A percentile compares a stretch with the other conserved stretches of the same genome.
Evolutionary conservation across 2,888 invertebrate species (phyloP).

Genomic region (Camponotus fellah): DNA sequence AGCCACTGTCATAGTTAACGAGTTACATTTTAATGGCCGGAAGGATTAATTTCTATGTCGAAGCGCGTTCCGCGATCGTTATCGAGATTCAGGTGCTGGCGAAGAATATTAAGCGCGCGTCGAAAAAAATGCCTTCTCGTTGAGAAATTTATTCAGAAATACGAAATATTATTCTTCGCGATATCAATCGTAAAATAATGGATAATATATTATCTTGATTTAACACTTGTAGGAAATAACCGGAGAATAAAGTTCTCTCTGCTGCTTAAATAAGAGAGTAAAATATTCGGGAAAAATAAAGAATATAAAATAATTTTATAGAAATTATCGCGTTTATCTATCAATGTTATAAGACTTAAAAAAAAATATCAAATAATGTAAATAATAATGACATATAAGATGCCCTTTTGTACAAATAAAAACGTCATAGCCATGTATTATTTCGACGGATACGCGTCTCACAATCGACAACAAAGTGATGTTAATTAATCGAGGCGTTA

Average conservation of each 20-base stretch:
- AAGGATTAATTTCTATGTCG: constrained; percentile 75
- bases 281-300: background rate
- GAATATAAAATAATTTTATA: background rate
- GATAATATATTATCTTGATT: background rate
- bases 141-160: background rate
- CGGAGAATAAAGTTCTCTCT: background rate
- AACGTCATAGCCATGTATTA: constrained; percentile 23
- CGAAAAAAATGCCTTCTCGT: background rate
- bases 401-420: background rate
- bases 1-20: constrained; percentile 72
- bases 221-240: background rate
- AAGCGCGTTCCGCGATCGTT: constrained; percentile 53
- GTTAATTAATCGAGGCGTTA: constrained; percentile 80
- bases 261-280: background rate
- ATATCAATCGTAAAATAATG: background rate
- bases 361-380: background rate
- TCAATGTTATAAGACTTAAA: background rate
- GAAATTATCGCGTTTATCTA: background rate
- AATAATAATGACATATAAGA: background rate
- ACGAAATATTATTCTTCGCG: background rate
- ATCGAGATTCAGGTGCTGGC: constrained; percentile 61
- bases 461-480: constrained; percentile 75
- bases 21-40: constrained; percentile 75
- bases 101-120: background rate
- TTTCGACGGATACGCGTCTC: constrained; percentile 47